phyloP scores from a whole-genome alignment of 2,888 invertebrate species.

The Teleogryllus oceanicus region DNA sequence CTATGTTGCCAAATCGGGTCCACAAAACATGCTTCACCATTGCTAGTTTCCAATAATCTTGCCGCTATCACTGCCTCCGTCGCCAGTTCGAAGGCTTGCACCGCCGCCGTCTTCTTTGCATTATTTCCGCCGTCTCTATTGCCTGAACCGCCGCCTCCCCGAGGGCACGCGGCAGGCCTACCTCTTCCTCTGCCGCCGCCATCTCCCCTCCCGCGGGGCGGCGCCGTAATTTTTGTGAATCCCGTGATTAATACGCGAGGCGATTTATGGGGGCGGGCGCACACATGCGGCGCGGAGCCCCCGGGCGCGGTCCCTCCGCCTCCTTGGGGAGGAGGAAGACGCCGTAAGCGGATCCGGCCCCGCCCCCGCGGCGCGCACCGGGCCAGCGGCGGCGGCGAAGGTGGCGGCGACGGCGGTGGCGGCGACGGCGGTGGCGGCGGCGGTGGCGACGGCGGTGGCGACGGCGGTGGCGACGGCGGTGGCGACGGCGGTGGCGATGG shows the following conservation, averaged over 20 bases:
- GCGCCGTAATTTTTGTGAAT: neutral
- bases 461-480: neutral
- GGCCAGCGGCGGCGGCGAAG: neutral
- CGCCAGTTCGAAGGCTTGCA: too few species aligned
- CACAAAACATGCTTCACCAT: too few species aligned
- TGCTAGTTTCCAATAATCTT: too few species aligned
- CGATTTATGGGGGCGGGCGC: conserved; percentile 1
- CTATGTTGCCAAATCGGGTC: too few species aligned
- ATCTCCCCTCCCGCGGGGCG: neutral
- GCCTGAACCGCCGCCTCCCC: neutral
- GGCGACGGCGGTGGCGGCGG: neutral
- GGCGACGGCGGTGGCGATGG: neutral
- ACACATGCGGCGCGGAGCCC: neutral
- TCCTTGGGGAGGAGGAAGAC: conserved; percentile 12
- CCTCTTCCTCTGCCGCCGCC: neutral
- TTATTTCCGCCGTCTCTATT: neutral
- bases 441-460: neutral
- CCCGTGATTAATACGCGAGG: conserved; percentile 1
- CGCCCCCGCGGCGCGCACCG: neutral
- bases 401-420: neutral
- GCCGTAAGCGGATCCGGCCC: neutral
- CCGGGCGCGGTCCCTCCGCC: neutral
- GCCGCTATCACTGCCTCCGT: too few species aligned
- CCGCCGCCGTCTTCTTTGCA: neutral
- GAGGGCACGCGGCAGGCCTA: neutral